These are phyloP conservation scores for Grus americana DNA, from an alignment of 2,113 vertebrate genomes.

Conservation along the genomic window DNA sequence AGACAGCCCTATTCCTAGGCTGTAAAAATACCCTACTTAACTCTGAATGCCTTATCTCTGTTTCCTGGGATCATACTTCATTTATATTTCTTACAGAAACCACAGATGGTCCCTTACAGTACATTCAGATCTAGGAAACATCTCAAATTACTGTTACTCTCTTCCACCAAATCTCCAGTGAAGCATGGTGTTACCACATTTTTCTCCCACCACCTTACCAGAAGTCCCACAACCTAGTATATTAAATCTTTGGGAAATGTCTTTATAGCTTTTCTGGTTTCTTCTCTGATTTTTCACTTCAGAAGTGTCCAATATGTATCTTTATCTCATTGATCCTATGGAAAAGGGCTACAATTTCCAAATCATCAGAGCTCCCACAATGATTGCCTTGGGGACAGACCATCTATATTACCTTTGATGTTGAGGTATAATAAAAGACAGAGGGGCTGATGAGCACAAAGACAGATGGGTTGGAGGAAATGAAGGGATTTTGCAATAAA, in stretches of 20 bases:
- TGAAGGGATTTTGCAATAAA: background rate
- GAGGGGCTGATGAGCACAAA: background rate
- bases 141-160: conserved; percentile 27
- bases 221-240: background rate
- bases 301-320: background rate
- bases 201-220: conserved; percentile 31
- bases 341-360: background rate
- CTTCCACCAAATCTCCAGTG: conserved; percentile 34
- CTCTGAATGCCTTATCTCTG: conserved; percentile 4
- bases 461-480: background rate
- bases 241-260: background rate
- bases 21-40: conserved; percentile 38
- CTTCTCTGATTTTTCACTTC: background rate
- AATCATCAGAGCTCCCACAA: background rate
- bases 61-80: conserved; percentile 17
- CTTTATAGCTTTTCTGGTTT: background rate
- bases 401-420: background rate
- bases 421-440: background rate
- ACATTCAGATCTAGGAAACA: conserved; percentile 8
- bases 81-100: conserved; percentile 44
- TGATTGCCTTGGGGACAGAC: background rate
- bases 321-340: background rate
- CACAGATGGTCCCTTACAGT: conserved; percentile 13
- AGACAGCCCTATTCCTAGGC: background rate
- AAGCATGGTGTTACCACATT: conserved; percentile 2